These are phyloP conservation scores for Nettapus auritus DNA, from an alignment of 2,113 vertebrate genomes.

Conservation along the genomic window DNA sequence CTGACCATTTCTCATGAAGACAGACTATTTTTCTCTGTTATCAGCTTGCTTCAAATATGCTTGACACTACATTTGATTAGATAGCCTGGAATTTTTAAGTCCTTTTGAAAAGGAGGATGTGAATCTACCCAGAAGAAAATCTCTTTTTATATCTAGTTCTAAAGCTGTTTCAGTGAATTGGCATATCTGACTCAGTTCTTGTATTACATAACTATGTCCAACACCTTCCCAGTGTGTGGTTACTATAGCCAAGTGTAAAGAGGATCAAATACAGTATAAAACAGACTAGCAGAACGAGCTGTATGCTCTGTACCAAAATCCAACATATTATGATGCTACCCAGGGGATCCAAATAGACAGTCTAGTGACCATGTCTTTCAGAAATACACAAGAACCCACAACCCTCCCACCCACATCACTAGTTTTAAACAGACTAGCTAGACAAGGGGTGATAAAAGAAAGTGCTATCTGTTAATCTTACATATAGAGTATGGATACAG, in stretches of 20 bases:
- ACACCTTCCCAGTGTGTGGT: background rate
- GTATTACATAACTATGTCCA: background rate
- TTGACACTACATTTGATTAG: background rate
- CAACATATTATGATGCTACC: background rate
- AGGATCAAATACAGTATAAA: background rate
- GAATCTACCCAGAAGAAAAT: background rate
- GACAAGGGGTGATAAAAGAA: background rate
- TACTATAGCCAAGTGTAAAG: background rate
- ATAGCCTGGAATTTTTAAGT: background rate
- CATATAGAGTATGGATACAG: background rate
- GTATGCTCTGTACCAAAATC: background rate
- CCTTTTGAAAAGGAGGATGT: background rate
- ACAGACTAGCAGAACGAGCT: background rate
- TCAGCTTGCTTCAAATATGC: background rate
- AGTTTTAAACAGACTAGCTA: background rate
- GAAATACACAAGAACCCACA: background rate
- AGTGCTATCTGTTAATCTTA: background rate
- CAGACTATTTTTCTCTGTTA: background rate
- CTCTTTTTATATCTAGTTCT: background rate
- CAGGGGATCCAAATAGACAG: background rate
- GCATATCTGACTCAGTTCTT: background rate
- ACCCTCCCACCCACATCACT: fast-evolving
- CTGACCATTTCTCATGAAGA: background rate
- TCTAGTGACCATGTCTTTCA: background rate
- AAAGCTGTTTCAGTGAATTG: background rate